These are phyloP conservation scores for Chymomyza procnemis DNA, from an alignment of 2,888 invertebrate genomes.

Conservation along the genomic window DNA sequence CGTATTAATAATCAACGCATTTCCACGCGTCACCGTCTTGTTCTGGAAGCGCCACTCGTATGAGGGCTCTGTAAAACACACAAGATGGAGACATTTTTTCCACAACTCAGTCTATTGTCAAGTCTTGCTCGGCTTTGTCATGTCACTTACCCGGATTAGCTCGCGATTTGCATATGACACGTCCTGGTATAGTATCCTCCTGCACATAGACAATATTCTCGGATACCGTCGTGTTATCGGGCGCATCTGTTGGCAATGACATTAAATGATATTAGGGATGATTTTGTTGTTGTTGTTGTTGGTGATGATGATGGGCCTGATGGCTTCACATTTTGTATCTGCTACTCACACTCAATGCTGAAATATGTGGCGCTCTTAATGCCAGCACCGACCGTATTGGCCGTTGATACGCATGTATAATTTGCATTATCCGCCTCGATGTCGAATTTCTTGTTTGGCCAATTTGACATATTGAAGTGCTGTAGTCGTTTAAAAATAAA, in stretches of 20 bases:
- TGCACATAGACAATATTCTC: constrained; percentile 78
- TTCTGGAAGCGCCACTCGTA: constrained; percentile 78
- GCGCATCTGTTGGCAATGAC: constrained; percentile 82
- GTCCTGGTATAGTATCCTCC: constrained; percentile 80
- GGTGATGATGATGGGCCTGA: neutral
- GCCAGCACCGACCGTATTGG: constrained; percentile 87
- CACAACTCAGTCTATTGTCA: neutral
- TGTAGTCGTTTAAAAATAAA: constrained; percentile 62
- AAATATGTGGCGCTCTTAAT: constrained; percentile 91
- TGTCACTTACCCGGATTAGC: constrained; percentile 79
- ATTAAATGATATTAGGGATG: neutral
- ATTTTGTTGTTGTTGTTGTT: neutral
- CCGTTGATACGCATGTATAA: constrained; percentile 90
- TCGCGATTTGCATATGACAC: constrained; percentile 80
- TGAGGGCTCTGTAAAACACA: constrained; percentile 65
- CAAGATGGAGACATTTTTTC: neutral
- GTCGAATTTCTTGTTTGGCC: constrained; percentile 88
- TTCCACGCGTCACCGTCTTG: constrained; percentile 74
- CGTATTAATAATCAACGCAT: constrained; percentile 82
- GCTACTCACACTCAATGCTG: constrained; percentile 91
- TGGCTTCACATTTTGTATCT: neutral
- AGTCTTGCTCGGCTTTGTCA: neutral
- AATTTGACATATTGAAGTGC: constrained; percentile 92
- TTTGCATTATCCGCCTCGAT: constrained; percentile 87
- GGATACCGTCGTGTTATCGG: constrained; percentile 90